These are phyloP conservation scores for Odontocerum albicorne DNA, from an alignment of 2,888 invertebrate genomes.

Conservation along the genomic window DNA sequence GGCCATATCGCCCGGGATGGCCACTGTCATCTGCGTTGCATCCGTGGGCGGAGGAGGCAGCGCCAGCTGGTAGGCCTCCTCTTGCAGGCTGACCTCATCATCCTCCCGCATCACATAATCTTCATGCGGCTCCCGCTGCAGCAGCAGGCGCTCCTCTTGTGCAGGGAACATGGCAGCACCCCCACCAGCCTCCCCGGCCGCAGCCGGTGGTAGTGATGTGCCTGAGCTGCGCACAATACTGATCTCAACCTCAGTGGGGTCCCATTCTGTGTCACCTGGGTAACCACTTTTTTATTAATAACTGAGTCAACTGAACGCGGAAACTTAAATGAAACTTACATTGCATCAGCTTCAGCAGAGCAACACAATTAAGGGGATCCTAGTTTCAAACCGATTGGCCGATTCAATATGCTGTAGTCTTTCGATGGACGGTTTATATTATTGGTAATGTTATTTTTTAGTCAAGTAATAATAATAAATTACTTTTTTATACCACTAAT, in stretches of 20 bases:
- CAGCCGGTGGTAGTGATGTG: neutral
- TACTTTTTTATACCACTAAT: too few species aligned
- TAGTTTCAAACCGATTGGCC: too few species aligned
- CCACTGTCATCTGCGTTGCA: slow-evolving; percentile 45
- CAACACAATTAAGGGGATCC: too few species aligned
- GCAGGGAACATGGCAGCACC: slow-evolving; percentile 19
- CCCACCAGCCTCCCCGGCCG: slow-evolving; percentile 32
- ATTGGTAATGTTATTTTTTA: too few species aligned
- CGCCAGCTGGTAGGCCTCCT: slow-evolving; percentile 36
- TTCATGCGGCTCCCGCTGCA: slow-evolving; percentile 32
- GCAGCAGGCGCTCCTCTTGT: slow-evolving; percentile 26
- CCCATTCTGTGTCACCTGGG: slow-evolving; percentile 74
- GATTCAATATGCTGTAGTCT: too few species aligned
- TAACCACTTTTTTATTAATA: neutral
- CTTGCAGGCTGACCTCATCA: slow-evolving; percentile 31
- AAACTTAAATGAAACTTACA: neutral
- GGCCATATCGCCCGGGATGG: slow-evolving; percentile 49
- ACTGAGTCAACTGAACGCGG: neutral
- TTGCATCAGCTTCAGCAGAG: too few species aligned
- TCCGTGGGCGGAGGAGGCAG: slow-evolving; percentile 38
- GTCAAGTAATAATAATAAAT: too few species aligned
- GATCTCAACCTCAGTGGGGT: slow-evolving; percentile 56
- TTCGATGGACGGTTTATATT: too few species aligned
- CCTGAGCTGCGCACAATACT: slow-evolving; percentile 6
- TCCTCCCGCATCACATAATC: slow-evolving; percentile 31